Percentiles rank a stretch among this genome's conserved stretches.
These are phyloP conservation scores for Chymomyza amoena DNA, from an alignment of 2,888 invertebrate species.

Conservation along the genomic window DNA sequence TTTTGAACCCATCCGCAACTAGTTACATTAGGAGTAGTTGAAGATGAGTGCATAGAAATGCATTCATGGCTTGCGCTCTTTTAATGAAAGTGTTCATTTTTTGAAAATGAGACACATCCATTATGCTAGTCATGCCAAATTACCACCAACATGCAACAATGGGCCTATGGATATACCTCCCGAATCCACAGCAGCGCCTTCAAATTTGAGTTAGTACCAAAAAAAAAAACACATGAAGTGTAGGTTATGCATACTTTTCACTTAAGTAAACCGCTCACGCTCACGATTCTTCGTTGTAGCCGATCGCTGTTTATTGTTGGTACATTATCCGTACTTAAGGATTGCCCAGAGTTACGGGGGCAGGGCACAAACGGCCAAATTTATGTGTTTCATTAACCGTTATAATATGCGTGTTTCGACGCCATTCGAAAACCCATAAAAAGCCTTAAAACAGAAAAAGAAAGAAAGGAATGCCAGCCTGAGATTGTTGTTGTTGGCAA, in stretches of 20 bases:
- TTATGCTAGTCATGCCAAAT: not conserved
- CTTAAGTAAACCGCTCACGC: constrained; percentile 52
- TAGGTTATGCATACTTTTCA: not conserved
- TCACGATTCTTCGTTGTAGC: constrained; percentile 33
- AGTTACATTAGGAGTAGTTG: no score
- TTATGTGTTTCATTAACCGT: constrained; percentile 71
- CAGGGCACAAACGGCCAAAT: constrained; percentile 43
- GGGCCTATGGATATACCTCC: not conserved
- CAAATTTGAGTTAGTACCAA: not conserved
- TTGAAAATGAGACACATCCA: not conserved
- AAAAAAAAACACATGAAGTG: constrained; percentile 15
- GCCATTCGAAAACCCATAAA: constrained; percentile 14
- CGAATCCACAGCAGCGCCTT: not conserved
- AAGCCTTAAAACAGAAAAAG: constrained; percentile 60
- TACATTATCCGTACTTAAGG: not conserved
- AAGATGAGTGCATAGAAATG: no score
- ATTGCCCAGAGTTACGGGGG: constrained; percentile 48
- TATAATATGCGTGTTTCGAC: constrained; percentile 60
- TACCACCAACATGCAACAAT: not conserved
- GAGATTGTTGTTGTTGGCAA: not conserved
- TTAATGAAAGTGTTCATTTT: not conserved
- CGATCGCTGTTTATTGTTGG: not conserved
- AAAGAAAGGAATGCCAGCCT: not conserved
- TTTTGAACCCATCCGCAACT: no score
- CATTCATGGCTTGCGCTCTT: not conserved